Evolutionary conservation across 2,797 vertebrate genomes (phyloP).

Genomic region (Lycodopsis pacificus): DNA sequence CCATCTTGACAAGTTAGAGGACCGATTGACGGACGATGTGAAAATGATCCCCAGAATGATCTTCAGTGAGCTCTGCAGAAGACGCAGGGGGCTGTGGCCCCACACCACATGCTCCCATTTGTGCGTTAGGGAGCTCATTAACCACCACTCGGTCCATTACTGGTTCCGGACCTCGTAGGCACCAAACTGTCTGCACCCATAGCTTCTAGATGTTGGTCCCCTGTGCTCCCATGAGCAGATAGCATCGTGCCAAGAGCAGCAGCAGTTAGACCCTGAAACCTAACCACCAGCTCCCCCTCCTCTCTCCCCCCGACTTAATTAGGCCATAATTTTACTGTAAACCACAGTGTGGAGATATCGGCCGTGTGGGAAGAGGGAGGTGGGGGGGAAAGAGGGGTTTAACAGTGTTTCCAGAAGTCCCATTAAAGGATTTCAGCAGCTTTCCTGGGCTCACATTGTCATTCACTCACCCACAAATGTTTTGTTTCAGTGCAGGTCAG

Average conservation of each 20-base stretch:
- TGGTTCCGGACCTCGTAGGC: slow-evolving; percentile 71
- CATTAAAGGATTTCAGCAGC: slow-evolving; percentile 75
- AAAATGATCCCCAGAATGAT: slow-evolving; percentile 9
- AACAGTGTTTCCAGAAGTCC: slow-evolving; percentile 63
- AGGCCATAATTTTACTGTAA: slow-evolving; percentile 81
- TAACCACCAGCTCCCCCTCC: slow-evolving; percentile 56
- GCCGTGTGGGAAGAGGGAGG: slow-evolving; percentile 44
- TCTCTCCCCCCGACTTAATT: slow-evolving; percentile 73
- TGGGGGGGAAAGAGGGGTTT: slow-evolving; percentile 41
- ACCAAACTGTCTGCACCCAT: slow-evolving; percentile 80
- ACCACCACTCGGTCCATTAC: slow-evolving; percentile 67
- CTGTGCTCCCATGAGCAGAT: slow-evolving; percentile 71
- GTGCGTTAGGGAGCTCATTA: slow-evolving; percentile 69
- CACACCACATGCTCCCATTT: slow-evolving; percentile 60
- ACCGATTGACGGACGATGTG: not conserved
- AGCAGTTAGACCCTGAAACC: slow-evolving; percentile 75
- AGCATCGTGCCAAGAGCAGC: slow-evolving; percentile 72
- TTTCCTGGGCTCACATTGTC: slow-evolving; percentile 56
- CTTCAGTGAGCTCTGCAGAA: slow-evolving; percentile 20
- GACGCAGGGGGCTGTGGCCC: slow-evolving; percentile 28
- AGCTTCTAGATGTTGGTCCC: slow-evolving; percentile 53
- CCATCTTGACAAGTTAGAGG: slow-evolving; percentile 1
- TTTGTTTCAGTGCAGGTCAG: slow-evolving; percentile 47
- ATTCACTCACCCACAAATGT: slow-evolving; percentile 42
- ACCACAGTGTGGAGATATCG: slow-evolving; percentile 67